These are phyloP conservation scores for Drosophila rufa DNA, from an alignment of 1,140 invertebrate genomes.

Conservation along the genomic window DNA sequence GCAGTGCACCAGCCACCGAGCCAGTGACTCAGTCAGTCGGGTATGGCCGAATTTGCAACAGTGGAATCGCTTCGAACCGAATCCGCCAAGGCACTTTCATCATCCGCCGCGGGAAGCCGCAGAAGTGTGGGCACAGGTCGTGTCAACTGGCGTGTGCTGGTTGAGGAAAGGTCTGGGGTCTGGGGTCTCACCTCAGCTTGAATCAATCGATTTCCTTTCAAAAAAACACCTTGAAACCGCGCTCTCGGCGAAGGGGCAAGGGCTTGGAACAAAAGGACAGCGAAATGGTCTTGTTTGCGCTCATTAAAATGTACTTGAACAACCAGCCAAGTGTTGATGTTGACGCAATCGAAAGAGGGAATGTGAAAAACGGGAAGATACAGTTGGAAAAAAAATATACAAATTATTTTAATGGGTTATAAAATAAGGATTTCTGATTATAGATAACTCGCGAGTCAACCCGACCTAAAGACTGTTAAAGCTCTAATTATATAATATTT, in stretches of 20 bases:
- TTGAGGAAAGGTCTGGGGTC: conserved; percentile 8
- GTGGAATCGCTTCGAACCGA: conserved; percentile 10
- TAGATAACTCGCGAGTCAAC: too few species aligned
- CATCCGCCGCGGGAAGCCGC: conserved; percentile 51
- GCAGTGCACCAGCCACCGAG: conserved; percentile 29
- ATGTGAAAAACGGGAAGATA: not conserved
- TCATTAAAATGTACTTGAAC: conserved; percentile 66
- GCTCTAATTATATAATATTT: too few species aligned
- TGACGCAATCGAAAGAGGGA: conserved; percentile 14
- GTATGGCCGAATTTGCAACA: conserved; percentile 17
- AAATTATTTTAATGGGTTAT: too few species aligned
- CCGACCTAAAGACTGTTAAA: too few species aligned
- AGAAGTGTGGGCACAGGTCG: conserved; percentile 62
- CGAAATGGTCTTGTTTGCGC: conserved; percentile 58
- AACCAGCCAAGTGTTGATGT: conserved; percentile 24
- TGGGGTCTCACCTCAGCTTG: not conserved
- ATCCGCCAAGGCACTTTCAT: conserved; percentile 34
- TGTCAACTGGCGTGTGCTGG: conserved; percentile 21
- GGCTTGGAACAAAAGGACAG: conserved; percentile 55
- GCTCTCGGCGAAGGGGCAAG: conserved; percentile 9
- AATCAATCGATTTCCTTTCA: conserved; percentile 71
- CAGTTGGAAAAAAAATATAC: not conserved
- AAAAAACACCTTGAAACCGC: conserved; percentile 53
- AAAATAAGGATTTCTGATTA: too few species aligned
- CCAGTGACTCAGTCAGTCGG: conserved; percentile 31